Base-by-base conservation (phyloP, 2,797 vertebrate species). In the Anabas testudineus region DNA sequence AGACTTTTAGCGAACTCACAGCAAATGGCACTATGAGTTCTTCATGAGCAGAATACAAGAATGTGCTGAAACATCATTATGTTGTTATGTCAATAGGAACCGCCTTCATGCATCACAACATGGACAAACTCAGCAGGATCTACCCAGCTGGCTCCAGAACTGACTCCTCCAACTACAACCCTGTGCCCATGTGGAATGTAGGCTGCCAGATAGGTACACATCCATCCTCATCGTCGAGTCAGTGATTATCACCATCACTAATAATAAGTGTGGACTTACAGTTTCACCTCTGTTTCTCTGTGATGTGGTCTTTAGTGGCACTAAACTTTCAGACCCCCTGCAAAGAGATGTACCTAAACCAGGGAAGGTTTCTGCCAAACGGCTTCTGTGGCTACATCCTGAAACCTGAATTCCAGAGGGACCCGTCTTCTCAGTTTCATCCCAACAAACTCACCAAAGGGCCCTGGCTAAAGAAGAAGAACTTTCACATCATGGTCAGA, bases 91-190 rank as follows among this genome's bases (percentile, higher is more conserved):
- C 28, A 13, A 12, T 48, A 95, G 98, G 87, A 71, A 93, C 84
- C 8, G 90, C 77, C 70, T 97, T 92, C 68, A 91, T 96, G 51
- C 95, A 91, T 56, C 96, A 99, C 90, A 99, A 99, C 16, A 88
- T 94, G 83, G 93, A 91, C 57, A 97, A 98, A 74, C 92, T 99
- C 74, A 99, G 94, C 76, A 92, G 98, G 67, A 97, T 98, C 88
- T 99, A 99, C 85, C 98, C 98, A 0, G 96, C 94, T 0, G 97
- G 97, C 54, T 93, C 95, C 91, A 95, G 98, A 74, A 98, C 97
- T 0, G 96, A 99, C 82, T 99, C 98, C 2, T 99, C 98, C 67
- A 99, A 99, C 93, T 99, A 97, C 76, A 95, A 86, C 79, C 97
- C 98, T 0, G 85, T 97, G n/a, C 94, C 96, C 22, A 82, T 98